phyloP scores from a whole-genome alignment of 2,888 invertebrate genomes.

The Xanthorhoe spadicearia region DNA sequence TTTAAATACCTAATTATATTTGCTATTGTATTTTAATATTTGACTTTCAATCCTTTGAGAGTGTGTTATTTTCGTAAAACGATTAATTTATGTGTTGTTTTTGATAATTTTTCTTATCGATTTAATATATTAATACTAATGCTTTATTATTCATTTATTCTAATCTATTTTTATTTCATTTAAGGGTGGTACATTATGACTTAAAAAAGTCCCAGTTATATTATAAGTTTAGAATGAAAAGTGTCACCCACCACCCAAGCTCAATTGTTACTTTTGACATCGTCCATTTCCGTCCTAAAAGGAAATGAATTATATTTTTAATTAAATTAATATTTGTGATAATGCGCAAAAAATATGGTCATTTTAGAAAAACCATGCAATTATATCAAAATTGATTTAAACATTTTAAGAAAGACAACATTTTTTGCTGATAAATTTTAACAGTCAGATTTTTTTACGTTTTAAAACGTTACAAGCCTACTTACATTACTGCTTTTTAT shows the following conservation, averaged over 20 bases:
- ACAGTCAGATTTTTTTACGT: not conserved
- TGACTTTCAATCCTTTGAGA: constrained; percentile 43
- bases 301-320: constrained; percentile 26
- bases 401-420: not conserved
- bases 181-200: constrained; percentile 13
- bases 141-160: constrained; percentile 11
- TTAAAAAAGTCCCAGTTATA: not conserved
- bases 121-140: constrained; percentile 40
- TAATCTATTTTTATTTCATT: constrained; percentile 2
- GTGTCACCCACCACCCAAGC: constrained; percentile 28
- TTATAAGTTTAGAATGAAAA: not conserved
- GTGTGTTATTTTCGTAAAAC: constrained; percentile 76
- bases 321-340: constrained; percentile 25
- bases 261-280: constrained; percentile 30
- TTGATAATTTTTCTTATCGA: constrained; percentile 34
- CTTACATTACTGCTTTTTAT: not conserved
- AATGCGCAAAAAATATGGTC: constrained; percentile 33
- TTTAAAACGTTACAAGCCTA: not conserved
- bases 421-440: not conserved
- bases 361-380: constrained; percentile 25
- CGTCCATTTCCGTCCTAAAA: constrained; percentile 44
- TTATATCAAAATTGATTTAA: not conserved
- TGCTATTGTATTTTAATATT: constrained; percentile 38
- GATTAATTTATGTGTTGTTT: constrained; percentile 61
- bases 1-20: constrained; percentile 40